A percentile compares a stretch with the other conserved stretches of the same genome.
Evolutionary conservation across 2,888 invertebrate species (phyloP).

Genomic region (Muschampia plurimacula): DNA sequence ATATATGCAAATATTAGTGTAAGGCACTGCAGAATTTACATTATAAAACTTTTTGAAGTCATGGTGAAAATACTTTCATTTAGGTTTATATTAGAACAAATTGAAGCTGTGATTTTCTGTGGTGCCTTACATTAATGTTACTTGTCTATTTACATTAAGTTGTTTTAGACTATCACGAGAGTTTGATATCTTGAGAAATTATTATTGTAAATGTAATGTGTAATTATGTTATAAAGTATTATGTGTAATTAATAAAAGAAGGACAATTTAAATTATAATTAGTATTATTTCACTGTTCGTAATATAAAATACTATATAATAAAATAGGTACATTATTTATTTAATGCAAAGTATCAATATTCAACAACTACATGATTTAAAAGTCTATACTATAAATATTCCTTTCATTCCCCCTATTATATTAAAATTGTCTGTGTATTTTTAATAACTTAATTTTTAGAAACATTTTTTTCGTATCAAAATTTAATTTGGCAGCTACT

Average conservation of each 20-base stretch:
- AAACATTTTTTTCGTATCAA: not conserved
- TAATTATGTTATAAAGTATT: slow-evolving; percentile 86
- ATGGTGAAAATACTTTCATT: slow-evolving; percentile 15
- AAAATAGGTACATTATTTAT: not conserved
- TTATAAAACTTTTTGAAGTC: not conserved
- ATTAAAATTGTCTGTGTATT: not conserved
- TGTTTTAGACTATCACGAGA: slow-evolving; percentile 78
- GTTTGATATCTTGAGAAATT: slow-evolving; percentile 83
- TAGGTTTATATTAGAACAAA: slow-evolving; percentile 31
- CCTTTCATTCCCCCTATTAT: not conserved
- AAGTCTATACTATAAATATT: not conserved
- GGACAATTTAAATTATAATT: slow-evolving; percentile 73
- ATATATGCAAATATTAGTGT: slow-evolving; percentile 23
- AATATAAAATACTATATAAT: not conserved
- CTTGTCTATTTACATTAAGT: slow-evolving; percentile 59
- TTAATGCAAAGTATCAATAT: not conserved
- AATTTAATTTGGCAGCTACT: not conserved
- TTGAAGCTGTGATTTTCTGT: slow-evolving; percentile 19
- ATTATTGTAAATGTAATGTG: slow-evolving; percentile 84
- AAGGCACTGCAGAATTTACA: slow-evolving; percentile 28
- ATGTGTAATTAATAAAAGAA: slow-evolving; percentile 85
- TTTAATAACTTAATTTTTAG: not conserved
- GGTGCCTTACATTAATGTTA: slow-evolving; percentile 32
- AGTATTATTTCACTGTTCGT: slow-evolving; percentile 54
- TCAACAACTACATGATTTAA: not conserved